phyloP scores from a whole-genome alignment of 2,888 invertebrate genomes.

The Mycogona germanica region DNA sequence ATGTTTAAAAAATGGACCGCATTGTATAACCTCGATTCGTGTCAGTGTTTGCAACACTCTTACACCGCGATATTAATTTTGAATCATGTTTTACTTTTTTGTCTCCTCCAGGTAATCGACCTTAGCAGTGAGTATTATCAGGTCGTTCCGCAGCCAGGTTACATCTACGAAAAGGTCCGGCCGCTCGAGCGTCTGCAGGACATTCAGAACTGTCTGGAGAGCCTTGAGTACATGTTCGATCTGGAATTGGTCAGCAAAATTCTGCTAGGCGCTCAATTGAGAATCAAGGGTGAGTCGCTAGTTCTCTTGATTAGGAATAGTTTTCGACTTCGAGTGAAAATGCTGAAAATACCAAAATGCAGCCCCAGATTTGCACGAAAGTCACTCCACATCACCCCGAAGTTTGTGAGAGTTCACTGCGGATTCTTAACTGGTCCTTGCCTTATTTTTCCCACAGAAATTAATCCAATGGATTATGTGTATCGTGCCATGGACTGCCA shows the following conservation, averaged over 20 bases:
- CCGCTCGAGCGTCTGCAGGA: conserved; percentile 31
- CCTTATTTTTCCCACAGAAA: conserved; percentile 27
- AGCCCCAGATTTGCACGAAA: no score
- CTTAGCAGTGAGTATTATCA: conserved; percentile 40
- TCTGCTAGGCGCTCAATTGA: conserved; percentile 31
- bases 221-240: conserved; percentile 34
- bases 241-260: conserved; percentile 35
- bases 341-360: no score
- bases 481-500: conserved; percentile 36
- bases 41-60: no score
- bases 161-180: conserved; percentile 33
- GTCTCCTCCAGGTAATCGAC: conserved; percentile 30
- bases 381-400: no score
- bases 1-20: no score
- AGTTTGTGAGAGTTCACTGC: no score
- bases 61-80: no score
- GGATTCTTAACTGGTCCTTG: no score
- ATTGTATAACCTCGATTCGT: no score
- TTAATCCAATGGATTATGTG: conserved; percentile 39
- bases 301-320: no score
- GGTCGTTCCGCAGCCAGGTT: conserved; percentile 39
- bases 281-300: conserved; percentile 27
- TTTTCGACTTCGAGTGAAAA: no score
- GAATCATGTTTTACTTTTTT: conserved; percentile 2
- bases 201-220: conserved; percentile 30